Percentiles rank a stretch among this genome's conserved stretches.
Evolutionary conservation across 2,888 invertebrate species (phyloP).

Genomic region (Sesia bembeciformis): DNA sequence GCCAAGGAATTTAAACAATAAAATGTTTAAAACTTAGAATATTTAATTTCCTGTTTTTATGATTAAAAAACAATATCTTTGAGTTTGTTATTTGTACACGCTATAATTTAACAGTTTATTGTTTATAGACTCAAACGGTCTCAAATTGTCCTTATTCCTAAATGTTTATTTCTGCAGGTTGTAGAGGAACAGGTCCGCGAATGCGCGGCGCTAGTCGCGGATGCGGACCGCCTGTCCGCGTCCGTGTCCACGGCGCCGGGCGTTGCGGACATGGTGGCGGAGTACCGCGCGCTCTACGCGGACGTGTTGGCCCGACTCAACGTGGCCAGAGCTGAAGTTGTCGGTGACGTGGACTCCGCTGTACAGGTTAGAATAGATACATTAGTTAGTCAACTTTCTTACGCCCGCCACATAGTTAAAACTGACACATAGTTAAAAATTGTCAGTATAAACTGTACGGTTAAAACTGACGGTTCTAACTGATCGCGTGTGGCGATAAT

Average conservation of each 20-base stretch:
- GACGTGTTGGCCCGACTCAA: slow-evolving; percentile 48
- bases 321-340: slow-evolving; percentile 46
- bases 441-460: too few species aligned
- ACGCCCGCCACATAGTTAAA: too few species aligned
- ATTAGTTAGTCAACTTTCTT: too few species aligned
- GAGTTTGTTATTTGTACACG: too few species aligned
- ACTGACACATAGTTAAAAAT: too few species aligned
- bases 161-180: slow-evolving; percentile 7
- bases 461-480: too few species aligned
- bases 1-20: too few species aligned
- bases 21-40: too few species aligned
- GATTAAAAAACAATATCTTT: too few species aligned
- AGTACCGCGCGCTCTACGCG: slow-evolving; percentile 49
- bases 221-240: slow-evolving; percentile 47
- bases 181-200: slow-evolving; percentile 51
- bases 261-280: slow-evolving; percentile 47
- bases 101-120: too few species aligned
- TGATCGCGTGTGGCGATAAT: too few species aligned
- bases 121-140: slow-evolving; percentile 10
- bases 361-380: slow-evolving; percentile 40
- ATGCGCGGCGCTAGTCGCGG: slow-evolving; percentile 44
- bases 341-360: slow-evolving; percentile 53
- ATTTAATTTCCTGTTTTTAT: too few species aligned
- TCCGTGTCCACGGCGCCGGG: slow-evolving; percentile 31
- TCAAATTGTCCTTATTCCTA: background rate